Percentiles rank a stretch among this genome's conserved stretches.
These are phyloP conservation scores for Cephonodes hylas DNA, from an alignment of 2,888 invertebrate genomes.

Conservation along the genomic window DNA sequence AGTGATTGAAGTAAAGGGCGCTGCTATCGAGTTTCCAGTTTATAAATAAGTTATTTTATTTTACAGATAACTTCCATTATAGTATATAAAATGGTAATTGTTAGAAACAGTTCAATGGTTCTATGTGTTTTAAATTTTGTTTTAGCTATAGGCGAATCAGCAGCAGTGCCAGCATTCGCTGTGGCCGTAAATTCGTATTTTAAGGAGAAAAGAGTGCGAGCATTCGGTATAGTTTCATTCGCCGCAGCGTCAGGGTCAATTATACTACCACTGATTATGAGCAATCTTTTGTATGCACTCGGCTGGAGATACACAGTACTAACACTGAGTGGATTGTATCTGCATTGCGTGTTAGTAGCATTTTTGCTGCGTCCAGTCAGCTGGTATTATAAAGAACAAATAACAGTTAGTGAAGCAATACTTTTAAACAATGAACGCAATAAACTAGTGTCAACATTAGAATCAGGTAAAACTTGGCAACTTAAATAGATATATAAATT, in stretches of 20 bases:
- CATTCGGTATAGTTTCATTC: conserved; percentile 83
- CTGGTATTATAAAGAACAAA: conserved; percentile 81
- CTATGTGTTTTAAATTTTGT: conserved; percentile 35
- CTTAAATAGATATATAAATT: not conserved
- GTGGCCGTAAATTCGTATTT: conserved; percentile 85
- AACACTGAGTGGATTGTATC: conserved; percentile 82
- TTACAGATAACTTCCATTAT: too few relatives aligned
- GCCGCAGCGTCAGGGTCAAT: conserved; percentile 85
- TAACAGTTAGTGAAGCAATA: conserved; percentile 51
- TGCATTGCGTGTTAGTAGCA: conserved; percentile 82
- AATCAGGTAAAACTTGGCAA: conserved; percentile 29
- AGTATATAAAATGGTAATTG: too few relatives aligned
- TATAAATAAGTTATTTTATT: too few relatives aligned
- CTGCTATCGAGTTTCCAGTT: too few relatives aligned
- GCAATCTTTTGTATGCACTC: conserved; percentile 76
- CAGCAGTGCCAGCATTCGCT: conserved; percentile 82
- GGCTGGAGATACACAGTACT: conserved; percentile 83
- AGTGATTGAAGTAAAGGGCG: too few relatives aligned
- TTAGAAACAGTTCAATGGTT: too few relatives aligned
- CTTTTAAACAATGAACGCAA: conserved; percentile 60
- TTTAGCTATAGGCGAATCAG: conserved; percentile 83
- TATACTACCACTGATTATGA: conserved; percentile 82
- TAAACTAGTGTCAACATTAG: conserved; percentile 46
- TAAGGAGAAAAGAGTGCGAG: conserved; percentile 81
- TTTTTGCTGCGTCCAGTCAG: conserved; percentile 84